Conservation (phyloP, 2,888 invertebrate species). For the Limulus polyphemus region DNA sequence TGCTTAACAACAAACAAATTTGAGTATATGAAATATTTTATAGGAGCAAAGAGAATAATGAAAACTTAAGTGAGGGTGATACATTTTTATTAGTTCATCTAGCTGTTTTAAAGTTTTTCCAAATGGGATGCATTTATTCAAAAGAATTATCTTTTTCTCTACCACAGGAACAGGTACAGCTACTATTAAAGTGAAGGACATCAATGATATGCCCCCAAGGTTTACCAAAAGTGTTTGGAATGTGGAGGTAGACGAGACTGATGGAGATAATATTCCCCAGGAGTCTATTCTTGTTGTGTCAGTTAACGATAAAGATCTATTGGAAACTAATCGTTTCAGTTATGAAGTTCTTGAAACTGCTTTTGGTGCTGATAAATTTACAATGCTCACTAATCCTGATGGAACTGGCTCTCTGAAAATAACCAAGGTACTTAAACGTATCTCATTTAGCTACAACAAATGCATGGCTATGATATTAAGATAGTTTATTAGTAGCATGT, state of each 20-base stretch:
- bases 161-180: conserved; percentile 34
- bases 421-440: conserved; percentile 43
- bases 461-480: no score
- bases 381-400: conserved; percentile 89
- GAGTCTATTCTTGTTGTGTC: conserved; percentile 86
- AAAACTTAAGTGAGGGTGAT: no score
- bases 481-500: no score
- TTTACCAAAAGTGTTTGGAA: conserved; percentile 31
- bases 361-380: conserved; percentile 88
- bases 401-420: conserved; percentile 88
- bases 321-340: conserved; percentile 85
- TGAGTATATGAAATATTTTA: no score
- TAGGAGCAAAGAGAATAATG: no score
- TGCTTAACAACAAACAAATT: no score
- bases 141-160: background rate
- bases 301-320: conserved; percentile 72
- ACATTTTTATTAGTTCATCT: no score
- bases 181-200: conserved; percentile 36
- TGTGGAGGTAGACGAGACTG: conserved; percentile 78
- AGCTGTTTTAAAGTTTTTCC: no score
- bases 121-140: no score
- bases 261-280: conserved; percentile 77
- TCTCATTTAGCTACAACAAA: no score
- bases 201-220: conserved; percentile 41
- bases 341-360: conserved; percentile 65